Evolutionary conservation across 1,140 invertebrate species (phyloP).

Genomic region (Scaptomyza montana): DNA sequence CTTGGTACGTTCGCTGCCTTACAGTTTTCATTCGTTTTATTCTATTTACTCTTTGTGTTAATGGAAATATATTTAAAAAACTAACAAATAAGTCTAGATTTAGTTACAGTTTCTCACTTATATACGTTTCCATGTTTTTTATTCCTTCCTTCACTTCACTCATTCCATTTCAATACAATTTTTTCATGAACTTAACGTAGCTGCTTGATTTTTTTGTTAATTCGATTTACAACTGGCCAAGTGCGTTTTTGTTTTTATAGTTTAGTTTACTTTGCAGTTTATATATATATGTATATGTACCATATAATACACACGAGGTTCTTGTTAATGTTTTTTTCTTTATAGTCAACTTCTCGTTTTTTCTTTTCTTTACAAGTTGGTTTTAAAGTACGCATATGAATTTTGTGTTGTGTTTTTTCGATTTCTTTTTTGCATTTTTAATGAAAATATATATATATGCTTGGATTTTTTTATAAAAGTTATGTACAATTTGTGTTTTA

Average conservation of each 20-base stretch:
- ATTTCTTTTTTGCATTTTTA: conserved; percentile 60
- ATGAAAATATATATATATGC: conserved; percentile 67
- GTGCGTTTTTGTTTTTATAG: conserved; percentile 49
- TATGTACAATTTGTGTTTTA: conserved; percentile 69
- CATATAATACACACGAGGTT: conserved; percentile 69
- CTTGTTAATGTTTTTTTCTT: conserved; percentile 10
- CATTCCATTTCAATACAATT: conserved; percentile 47
- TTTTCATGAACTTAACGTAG: conserved; percentile 61
- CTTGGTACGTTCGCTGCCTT: conserved; percentile 74
- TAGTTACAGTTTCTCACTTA: conserved; percentile 80
- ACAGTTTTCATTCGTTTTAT: conserved; percentile 40
- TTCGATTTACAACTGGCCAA: conserved; percentile 74
- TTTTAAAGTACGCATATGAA: conserved; percentile 34
- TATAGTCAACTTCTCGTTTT: conserved; percentile 51
- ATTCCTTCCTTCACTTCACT: conserved; percentile 35
- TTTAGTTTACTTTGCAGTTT: conserved; percentile 52
- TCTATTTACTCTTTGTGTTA: conserved; percentile 55
- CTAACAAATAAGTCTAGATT: conserved; percentile 81
- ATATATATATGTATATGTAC: conserved; percentile 22
- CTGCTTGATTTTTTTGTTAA: conserved; percentile 45
- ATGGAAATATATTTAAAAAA: conserved; percentile 72
- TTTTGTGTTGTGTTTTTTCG: conserved; percentile 33
- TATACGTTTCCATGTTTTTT: conserved; percentile 39
- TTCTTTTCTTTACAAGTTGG: conserved; percentile 18
- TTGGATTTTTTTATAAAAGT: conserved; percentile 58